Conservation (phyloP, 2,113 vertebrate species). For the Cheirogaleus medius region DNA sequence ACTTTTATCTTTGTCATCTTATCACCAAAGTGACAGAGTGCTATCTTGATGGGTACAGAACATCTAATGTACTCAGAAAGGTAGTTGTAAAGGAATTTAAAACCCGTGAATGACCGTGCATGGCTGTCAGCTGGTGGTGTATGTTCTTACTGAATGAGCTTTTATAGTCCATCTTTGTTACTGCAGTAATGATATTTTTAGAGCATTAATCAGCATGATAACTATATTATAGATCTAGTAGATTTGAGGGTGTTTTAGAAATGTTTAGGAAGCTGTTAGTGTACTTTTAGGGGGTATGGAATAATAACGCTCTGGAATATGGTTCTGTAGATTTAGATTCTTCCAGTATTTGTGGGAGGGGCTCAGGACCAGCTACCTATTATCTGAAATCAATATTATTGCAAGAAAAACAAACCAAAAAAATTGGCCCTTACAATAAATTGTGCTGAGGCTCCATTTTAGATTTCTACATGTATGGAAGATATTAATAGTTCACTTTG, state of each 20-base stretch:
- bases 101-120: neutral
- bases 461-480: neutral
- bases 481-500: neutral
- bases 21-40: neutral
- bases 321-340: neutral
- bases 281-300: neutral
- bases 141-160: neutral
- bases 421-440: neutral
- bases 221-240: neutral
- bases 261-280: neutral
- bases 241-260: neutral
- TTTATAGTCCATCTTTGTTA: neutral
- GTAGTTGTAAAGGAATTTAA: conserved; percentile 9
- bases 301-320: neutral
- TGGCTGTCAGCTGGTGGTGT: neutral
- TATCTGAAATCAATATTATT: neutral
- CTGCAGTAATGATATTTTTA: neutral
- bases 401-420: neutral
- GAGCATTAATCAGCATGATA: neutral
- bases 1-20: neutral
- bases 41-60: neutral
- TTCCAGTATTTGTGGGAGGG: neutral
- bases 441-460: neutral
- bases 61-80: neutral
- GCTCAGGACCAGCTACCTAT: neutral